Evolutionary conservation across 2,888 invertebrate genomes (phyloP).

Genomic region (Lysandra bellargus): DNA sequence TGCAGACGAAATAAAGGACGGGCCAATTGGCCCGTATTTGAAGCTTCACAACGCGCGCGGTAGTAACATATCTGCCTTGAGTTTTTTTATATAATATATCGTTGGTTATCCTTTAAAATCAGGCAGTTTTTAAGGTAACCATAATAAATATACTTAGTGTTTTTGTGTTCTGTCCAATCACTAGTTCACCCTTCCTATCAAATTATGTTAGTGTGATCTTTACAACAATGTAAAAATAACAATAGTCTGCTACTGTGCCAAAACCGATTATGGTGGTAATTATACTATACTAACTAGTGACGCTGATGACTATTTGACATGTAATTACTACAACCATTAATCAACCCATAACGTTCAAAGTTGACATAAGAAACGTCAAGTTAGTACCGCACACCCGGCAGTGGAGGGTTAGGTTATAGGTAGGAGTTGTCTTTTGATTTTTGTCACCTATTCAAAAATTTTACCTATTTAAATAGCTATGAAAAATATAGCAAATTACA

Average conservation of each 20-base stretch:
- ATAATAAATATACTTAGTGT: too few species aligned
- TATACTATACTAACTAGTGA: neutral
- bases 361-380: neutral
- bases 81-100: too few species aligned
- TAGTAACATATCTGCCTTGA: too few species aligned
- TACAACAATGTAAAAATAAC: neutral
- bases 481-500: too few species aligned
- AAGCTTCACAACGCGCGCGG: too few species aligned
- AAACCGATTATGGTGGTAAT: neutral
- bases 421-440: neutral
- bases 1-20: too few species aligned
- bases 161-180: too few species aligned
- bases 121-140: too few species aligned
- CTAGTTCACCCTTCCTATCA: too few species aligned
- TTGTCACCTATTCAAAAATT: neutral
- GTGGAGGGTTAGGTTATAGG: neutral
- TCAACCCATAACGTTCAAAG: neutral
- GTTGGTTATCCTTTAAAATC: too few species aligned
- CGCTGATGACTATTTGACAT: slow-evolving; percentile 10
- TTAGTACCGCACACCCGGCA: neutral
- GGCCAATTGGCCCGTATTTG: too few species aligned
- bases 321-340: neutral
- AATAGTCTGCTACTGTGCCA: neutral
- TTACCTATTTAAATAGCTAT: neutral
- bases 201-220: neutral